These are phyloP conservation scores for Stomorhina lunata DNA, from an alignment of 2,888 invertebrate genomes.

Conservation along the genomic window DNA sequence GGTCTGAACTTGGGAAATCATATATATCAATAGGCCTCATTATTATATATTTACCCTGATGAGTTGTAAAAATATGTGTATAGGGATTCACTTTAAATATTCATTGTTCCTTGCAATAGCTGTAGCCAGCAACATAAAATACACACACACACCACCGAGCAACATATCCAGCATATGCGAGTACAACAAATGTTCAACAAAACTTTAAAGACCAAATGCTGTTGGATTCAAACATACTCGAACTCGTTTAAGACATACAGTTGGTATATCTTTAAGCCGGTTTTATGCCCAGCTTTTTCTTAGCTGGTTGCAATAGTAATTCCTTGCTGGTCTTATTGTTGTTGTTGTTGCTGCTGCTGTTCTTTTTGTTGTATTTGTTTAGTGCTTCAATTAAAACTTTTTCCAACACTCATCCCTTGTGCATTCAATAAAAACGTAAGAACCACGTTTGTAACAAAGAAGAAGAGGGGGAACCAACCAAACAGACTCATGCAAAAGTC, in stretches of 20 bases:
- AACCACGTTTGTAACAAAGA: too few species aligned
- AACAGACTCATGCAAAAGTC: conserved; percentile 60
- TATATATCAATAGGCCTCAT: too few species aligned
- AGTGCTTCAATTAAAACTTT: conserved; percentile 62
- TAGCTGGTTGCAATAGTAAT: conserved; percentile 40
- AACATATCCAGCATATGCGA: conserved; percentile 13
- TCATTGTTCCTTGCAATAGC: not conserved
- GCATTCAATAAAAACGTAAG: conserved; percentile 11
- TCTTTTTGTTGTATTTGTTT: not conserved
- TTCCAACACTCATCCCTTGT: conserved; percentile 39
- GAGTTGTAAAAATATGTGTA: not conserved
- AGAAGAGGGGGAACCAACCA: not conserved
- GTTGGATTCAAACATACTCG: not conserved
- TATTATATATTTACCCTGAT: not conserved
- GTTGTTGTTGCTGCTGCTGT: conserved; percentile 26
- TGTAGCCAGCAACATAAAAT: conserved; percentile 2
- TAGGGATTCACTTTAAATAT: conserved; percentile 24
- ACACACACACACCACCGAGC: not conserved
- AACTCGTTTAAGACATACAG: not conserved
- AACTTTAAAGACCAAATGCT: conserved; percentile 54
- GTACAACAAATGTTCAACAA: conserved; percentile 28
- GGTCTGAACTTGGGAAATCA: too few species aligned
- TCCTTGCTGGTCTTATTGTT: conserved; percentile 37
- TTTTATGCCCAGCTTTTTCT: conserved; percentile 30
- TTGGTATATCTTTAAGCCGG: conserved; percentile 51